These are phyloP conservation scores for Tinamus guttatus DNA, from an alignment of 2,113 vertebrate genomes.

Conservation along the genomic window DNA sequence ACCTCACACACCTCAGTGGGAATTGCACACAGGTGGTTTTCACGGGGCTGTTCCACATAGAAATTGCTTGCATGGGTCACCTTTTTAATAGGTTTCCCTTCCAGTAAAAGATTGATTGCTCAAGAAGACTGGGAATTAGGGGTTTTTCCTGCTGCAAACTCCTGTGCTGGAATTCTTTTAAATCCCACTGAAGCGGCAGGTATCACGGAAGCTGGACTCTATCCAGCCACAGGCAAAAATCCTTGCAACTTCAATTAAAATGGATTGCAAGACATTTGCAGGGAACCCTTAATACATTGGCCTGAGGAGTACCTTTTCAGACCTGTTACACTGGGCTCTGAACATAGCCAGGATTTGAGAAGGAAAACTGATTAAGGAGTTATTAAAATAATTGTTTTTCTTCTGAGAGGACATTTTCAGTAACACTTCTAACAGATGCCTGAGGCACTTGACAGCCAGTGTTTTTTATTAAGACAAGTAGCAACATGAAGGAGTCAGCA, in stretches of 20 bases:
- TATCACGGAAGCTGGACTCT: background rate
- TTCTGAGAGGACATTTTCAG: slow-evolving; percentile 24
- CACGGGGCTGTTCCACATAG: background rate
- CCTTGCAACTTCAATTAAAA: background rate
- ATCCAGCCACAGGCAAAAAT: background rate
- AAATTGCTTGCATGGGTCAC: background rate
- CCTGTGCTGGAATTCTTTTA: background rate
- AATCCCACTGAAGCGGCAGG: background rate
- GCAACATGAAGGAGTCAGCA: slow-evolving; percentile 39
- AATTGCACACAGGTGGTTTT: background rate
- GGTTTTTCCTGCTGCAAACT: background rate
- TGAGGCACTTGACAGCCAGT: background rate
- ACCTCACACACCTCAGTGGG: background rate
- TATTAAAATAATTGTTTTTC: slow-evolving; percentile 44
- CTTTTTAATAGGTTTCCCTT: background rate
- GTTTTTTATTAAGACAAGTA: slow-evolving; percentile 22
- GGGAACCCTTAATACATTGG: background rate
- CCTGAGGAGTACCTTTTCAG: background rate
- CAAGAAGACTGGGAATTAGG: background rate
- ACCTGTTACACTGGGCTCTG: background rate
- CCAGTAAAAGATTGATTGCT: background rate
- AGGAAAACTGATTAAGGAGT: background rate
- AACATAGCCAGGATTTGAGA: background rate
- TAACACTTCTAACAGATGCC: slow-evolving; percentile 23
- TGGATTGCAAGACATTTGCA: no score